Evolutionary conservation across 2,113 vertebrate genomes (phyloP), one percentile per base, ranked within the genome.

Genomic region (Urocolius indicus): DNA sequence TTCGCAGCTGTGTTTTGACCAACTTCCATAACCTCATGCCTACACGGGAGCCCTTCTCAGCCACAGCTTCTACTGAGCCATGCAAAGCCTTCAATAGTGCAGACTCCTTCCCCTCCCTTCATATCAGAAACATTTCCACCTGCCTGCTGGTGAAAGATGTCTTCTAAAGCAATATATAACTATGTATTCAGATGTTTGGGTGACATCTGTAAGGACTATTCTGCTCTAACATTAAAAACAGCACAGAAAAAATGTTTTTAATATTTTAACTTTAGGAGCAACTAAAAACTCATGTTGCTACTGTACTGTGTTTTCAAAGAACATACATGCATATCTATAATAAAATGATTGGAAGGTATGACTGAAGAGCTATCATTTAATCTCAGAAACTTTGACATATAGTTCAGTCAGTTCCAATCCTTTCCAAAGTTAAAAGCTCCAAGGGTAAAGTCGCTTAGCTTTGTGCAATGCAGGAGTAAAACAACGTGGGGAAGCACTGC

Each of bases 1-100:
- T 91, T 74, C 62, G 9, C 79, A 94, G 91, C 63, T 86, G 48
- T 94, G 55, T 77, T 94, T 93, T 92, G 88, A 94, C 36, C 90
- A 75, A 23, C 65, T 77, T 84, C 90, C 61, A 84, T 83, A 94
- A 76, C 32, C 30, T 80, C 59, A 55, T 51, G 59, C 75, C 82
- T 91, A n/a, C 57, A 48, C 4, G n/a, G 30, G 26, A 94, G 29
- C 34, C 29, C 36, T 87, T 69, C 55, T 84, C 34, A 86, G 10
- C 41, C 45, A 43, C 5, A 6, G 67, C 87, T 82, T 89, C 66
- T 82, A 58, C 22, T 7, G 52, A 85, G 61, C 45, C 36, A 21
- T 1, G 2, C 61, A 92, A 93, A 95, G 67, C 51, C 49, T 83
- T 86, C 23, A 2, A 4, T 1, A 89, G 34, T 2, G 27, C 24